phyloP scores from a whole-genome alignment of 92 coral and sea anemone species.

The Ricordea florida region DNA sequence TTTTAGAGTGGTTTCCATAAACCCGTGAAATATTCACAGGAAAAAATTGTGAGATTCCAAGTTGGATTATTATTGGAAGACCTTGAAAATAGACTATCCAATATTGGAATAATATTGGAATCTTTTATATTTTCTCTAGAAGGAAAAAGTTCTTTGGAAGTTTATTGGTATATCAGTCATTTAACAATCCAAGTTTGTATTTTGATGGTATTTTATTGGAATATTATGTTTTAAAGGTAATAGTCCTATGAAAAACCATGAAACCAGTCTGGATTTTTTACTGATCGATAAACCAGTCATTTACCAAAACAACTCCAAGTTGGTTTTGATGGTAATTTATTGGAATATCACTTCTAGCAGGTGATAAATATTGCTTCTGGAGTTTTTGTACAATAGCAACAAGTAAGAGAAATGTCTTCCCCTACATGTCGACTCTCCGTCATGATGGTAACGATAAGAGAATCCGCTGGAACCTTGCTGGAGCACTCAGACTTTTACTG shows the following conservation, averaged over 20 bases:
- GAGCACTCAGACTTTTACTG: not conserved
- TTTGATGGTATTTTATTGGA: slow-evolving; percentile 19
- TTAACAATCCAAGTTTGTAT: not conserved
- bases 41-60: slow-evolving; percentile 30
- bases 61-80: slow-evolving; percentile 29
- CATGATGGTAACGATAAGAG: too few relatives aligned
- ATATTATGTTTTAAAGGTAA: not conserved
- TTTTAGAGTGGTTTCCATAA: too few relatives aligned
- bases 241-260: not conserved
- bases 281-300: not conserved
- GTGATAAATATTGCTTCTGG: too few relatives aligned
- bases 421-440: too few relatives aligned
- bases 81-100: slow-evolving; percentile 3
- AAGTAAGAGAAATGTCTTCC: too few relatives aligned
- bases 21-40: too few relatives aligned
- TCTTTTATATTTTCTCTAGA: not conserved
- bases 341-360: slow-evolving; percentile 10
- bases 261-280: not conserved
- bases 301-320: not conserved
- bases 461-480: slow-evolving; percentile 3
- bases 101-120: slow-evolving; percentile 22
- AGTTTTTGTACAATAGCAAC: too few relatives aligned
- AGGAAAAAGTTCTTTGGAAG: slow-evolving; percentile 8
- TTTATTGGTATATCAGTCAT: slow-evolving; percentile 18
- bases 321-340: slow-evolving; percentile 31